Conservation (phyloP, 1,140 invertebrate genomes). For the Brevipalpus yothersi region DNA sequence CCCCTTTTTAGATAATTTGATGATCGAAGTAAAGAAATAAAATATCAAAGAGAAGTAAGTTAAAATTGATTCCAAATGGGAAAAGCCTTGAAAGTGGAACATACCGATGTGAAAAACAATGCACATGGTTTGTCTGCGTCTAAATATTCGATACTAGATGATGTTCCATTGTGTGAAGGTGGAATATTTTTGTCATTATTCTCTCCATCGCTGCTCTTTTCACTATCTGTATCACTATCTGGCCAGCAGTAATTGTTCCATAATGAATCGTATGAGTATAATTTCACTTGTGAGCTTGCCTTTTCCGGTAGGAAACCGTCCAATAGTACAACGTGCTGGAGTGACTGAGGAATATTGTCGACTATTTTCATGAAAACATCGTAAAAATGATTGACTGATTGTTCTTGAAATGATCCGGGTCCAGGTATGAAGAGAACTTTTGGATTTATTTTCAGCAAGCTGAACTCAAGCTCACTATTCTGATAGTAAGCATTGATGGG, state of each 20-base stretch:
- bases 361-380: neutral
- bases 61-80: neutral
- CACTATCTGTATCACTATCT: neutral
- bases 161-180: neutral
- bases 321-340: neutral
- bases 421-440: neutral
- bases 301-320: neutral
- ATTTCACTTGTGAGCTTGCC: too few species aligned
- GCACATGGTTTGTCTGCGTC: neutral
- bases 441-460: neutral
- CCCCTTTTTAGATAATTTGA: constrained; percentile 18
- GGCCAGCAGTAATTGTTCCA: neutral
- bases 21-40: neutral
- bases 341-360: neutral
- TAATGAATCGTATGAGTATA: too few species aligned
- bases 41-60: neutral
- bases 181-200: neutral
- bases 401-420: neutral
- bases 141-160: neutral
- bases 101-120: neutral
- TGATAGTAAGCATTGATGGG: neutral
- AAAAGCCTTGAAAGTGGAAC: neutral
- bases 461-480: neutral
- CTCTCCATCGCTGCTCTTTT: neutral
- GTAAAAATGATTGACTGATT: neutral